Evolutionary conservation across 2,113 vertebrate genomes (phyloP), one percentile per base, ranked within the genome.

Genomic region (Oxyura jamaicensis): DNA sequence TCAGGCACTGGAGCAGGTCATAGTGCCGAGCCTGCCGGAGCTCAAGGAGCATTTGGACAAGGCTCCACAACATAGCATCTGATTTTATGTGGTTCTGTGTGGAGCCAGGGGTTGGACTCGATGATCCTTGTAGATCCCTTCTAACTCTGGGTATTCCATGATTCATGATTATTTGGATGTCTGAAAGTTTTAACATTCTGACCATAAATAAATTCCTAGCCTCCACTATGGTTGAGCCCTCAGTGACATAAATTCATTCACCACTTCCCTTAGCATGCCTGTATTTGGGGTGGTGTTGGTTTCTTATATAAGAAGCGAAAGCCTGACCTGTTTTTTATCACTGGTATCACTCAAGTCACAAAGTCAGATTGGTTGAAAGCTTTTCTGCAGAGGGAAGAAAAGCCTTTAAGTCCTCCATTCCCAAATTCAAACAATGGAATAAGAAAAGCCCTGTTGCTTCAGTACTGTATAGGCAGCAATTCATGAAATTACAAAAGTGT

Each of bases 381-480:
- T 44, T 88, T 83, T 55, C 28, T 59, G 10, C 80, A 87, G 42
- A 76, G 75, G 22, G 36, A 69, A 93, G 77, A 95, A 93, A 93
- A 87, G 82, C 50, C 62, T 94, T 92, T 83, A 74, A 93, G 88
- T 91, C 77, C 16, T 52, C 55, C 13, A 35, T 74, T 83, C 16
- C 60, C 48, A 36, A 13, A 39, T 17, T 46, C n/a, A 74, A 62
- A 96, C 95, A 96, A 87, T 60, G 41, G 86, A 95, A 91, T 86
- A 95, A 95, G 87, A 53, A 67, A 83, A 91, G 81, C 53, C 91
- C 91, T 95, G 83, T 95, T 95, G 76, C 79, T 56, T 41, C 86
- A 81, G 44, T 39, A 11, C 62, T 86, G 68, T 52, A 86, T 20
- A 85, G 59, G 83, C 95, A 95, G 81, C 78, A 76, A 92, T 79